Evolutionary conservation across 2,888 invertebrate genomes (phyloP).

Genomic region (Heteromurus nitidus): DNA sequence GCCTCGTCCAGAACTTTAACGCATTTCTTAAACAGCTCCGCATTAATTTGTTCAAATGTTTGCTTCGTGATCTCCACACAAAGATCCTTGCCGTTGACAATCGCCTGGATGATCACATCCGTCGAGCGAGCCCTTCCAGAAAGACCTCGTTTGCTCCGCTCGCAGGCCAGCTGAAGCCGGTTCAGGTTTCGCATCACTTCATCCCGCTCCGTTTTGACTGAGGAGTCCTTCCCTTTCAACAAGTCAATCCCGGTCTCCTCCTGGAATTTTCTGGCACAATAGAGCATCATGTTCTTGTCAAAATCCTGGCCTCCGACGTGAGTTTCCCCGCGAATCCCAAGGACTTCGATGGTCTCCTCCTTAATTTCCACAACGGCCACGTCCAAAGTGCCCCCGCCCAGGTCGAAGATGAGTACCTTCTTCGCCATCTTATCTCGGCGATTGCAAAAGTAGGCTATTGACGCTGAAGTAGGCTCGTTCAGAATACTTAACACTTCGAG

Average conservation of each 20-base stretch:
- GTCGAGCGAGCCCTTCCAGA: slow-evolving; percentile 5
- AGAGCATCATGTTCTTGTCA: slow-evolving; percentile 76
- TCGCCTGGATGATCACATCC: slow-evolving; percentile 1
- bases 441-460: slow-evolving; percentile 48
- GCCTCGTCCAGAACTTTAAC: slow-evolving; percentile 40
- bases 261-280: slow-evolving; percentile 78
- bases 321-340: slow-evolving; percentile 46
- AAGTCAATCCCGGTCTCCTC: slow-evolving; percentile 76
- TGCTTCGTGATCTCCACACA: slow-evolving; percentile 30
- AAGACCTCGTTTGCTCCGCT: slow-evolving; percentile 36
- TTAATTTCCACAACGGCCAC: slow-evolving; percentile 49
- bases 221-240: slow-evolving; percentile 40
- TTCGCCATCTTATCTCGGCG: not conserved
- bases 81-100: slow-evolving; percentile 22
- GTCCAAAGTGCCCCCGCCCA: slow-evolving; percentile 71
- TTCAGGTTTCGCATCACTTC: slow-evolving; percentile 24
- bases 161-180: slow-evolving; percentile 51
- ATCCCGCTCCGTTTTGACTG: not conserved
- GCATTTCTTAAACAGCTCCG: slow-evolving; percentile 26
- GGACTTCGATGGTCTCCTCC: slow-evolving; percentile 10
- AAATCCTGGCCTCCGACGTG: slow-evolving; percentile 62
- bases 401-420: slow-evolving; percentile 58
- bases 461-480: slow-evolving; percentile 82
- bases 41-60: slow-evolving; percentile 51
- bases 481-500: slow-evolving; percentile 91